Evolutionary conservation across 2,888 invertebrate genomes (phyloP), one percentile per base, ranked within the genome.

Genomic region (Argyresthia albistria): DNA sequence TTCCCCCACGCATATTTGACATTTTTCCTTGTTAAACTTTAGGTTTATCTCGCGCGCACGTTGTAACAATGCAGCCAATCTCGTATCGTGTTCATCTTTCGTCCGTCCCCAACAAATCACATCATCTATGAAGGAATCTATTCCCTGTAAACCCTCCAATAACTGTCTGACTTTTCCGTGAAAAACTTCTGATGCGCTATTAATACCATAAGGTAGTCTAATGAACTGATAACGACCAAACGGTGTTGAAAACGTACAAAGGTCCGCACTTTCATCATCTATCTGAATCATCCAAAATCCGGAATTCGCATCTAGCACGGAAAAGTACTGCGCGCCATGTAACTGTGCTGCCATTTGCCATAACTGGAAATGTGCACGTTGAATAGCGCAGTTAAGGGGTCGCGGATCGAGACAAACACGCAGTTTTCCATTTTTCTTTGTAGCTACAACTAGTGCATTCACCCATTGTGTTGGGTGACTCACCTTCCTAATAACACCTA

Each of bases 381-480:
- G 43, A 8, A 43, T 12, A 3, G 12, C 43, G 8, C 39, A 35
- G n/a, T 39, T 39, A 3, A 39, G 8, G 10, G 8, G 8, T 3
- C 3, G 39, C 3, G 8, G 39, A 39, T 60, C 59, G 4, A 60
- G 11, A 25, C 59, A 58, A 7, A 58, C 8, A 0, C 58, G 47
- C 8, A 59, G 12, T n/a, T 39, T 48, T 10, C 52, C 56, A 52
- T 59, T 52, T 43, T 60, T 59, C 35, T 60, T 59, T 3, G 55
- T 56, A 0, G 54, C 56, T 1, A 61, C 15, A n/a, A 59, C 58
- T 8, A 61, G 50, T 0, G 53, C 52, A 51, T 57, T 58, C 3
- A 60, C 59, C 61, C 61, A 61, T 3, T 50, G 36, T 2, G 60
- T 59, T 3, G 59, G 58, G 45, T 59, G 56, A 7, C 36, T 50